These are phyloP conservation scores for Sapayoa aenigma DNA, from an alignment of 2,113 vertebrate genomes.

Conservation along the genomic window DNA sequence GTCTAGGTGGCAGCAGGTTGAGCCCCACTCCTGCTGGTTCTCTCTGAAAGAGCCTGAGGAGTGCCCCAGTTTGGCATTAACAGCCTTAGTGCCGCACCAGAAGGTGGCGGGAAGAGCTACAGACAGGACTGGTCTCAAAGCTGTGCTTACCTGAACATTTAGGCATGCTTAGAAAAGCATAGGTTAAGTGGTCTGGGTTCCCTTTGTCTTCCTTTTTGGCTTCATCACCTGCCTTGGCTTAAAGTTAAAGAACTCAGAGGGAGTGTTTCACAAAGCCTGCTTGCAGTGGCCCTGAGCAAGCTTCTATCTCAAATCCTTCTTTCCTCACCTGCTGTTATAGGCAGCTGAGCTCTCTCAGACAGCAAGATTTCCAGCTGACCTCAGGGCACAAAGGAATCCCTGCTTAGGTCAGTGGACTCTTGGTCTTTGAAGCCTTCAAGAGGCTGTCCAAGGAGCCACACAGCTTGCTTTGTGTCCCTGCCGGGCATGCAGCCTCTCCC, in stretches of 20 bases:
- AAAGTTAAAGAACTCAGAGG: not conserved
- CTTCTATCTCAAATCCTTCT: not conserved
- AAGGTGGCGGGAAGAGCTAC: not conserved
- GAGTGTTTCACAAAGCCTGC: not conserved
- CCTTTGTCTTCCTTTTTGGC: not conserved
- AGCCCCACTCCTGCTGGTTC: not conserved
- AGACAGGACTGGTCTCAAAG: not conserved
- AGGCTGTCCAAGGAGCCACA: not conserved
- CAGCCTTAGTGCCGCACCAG: not conserved
- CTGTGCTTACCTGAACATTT: not conserved
- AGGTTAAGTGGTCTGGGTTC: not conserved
- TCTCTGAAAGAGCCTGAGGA: not conserved
- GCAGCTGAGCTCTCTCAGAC: not conserved
- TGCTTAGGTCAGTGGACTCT: not conserved
- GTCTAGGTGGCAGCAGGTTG: not conserved
- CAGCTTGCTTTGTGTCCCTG: not conserved
- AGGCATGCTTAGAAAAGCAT: not conserved
- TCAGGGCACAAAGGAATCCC: not conserved
- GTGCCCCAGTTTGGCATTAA: fast-evolving
- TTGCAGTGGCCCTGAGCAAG: not conserved
- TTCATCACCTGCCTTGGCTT: not conserved
- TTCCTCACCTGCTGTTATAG: not conserved
- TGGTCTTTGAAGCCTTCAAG: not conserved
- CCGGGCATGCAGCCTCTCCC: not conserved
- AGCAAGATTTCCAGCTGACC: not conserved